A percentile compares a stretch with the other conserved stretches of the same genome.
These are phyloP conservation scores for Chloropsis cyanopogon DNA, from an alignment of 2,113 vertebrate species.

Conservation along the genomic window DNA sequence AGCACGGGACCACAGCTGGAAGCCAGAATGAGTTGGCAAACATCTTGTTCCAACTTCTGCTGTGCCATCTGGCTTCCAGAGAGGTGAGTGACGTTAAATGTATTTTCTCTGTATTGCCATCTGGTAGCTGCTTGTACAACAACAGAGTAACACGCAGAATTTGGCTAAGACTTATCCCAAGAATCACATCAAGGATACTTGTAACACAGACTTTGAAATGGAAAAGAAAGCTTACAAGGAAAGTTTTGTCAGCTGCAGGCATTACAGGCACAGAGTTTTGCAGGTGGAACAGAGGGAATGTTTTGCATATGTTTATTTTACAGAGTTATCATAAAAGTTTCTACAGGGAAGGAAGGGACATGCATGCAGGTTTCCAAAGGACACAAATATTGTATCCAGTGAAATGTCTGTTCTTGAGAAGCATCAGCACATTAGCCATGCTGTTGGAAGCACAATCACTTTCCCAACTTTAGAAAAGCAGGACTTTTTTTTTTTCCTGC, in stretches of 20 bases:
- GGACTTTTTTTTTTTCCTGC: too few relatives aligned
- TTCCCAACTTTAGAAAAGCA: neutral
- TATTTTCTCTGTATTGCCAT: constrained; percentile 12
- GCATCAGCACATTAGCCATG: neutral
- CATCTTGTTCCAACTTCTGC: constrained; percentile 4
- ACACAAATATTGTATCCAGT: neutral
- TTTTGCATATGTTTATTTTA: neutral
- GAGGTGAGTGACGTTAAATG: constrained; percentile 27
- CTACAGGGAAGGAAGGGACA: too few relatives aligned
- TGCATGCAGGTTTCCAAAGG: neutral
- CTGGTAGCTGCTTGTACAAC: constrained; percentile 57
- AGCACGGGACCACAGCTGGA: constrained; percentile 12
- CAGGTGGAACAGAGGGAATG: neutral
- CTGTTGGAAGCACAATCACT: neutral
- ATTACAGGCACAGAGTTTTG: neutral
- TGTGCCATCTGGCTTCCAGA: constrained; percentile 45
- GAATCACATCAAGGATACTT: constrained; percentile 13
- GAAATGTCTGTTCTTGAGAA: neutral
- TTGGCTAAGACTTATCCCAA: constrained; percentile 17
- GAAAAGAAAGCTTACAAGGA: neutral
- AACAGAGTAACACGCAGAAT: neutral
- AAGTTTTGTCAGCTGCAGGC: neutral
- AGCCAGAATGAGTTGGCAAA: neutral
- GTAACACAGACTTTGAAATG: neutral
- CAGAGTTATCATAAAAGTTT: neutral